Conservation (phyloP, 2,888 invertebrate species). For the Halocaridina rubra region DNA sequence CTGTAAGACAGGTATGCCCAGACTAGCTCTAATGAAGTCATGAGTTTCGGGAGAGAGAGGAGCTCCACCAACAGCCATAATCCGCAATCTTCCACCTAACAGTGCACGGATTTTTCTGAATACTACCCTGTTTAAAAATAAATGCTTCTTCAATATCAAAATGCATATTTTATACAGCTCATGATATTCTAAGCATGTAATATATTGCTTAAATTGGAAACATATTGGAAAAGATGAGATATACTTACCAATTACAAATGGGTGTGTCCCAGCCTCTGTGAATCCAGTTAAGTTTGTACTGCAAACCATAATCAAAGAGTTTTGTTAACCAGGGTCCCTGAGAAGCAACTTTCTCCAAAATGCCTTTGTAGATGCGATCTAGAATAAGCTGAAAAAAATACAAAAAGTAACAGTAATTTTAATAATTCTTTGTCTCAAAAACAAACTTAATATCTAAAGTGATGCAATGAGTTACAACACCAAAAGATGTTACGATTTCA, state of each 20-base stretch:
- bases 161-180: neutral
- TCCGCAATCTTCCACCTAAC: conserved; percentile 88
- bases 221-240: no score
- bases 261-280: conserved; percentile 70
- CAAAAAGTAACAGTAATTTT: no score
- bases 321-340: conserved; percentile 83
- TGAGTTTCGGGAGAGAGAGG: conserved; percentile 96
- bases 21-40: conserved; percentile 89
- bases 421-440: no score
- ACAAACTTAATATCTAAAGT: no score
- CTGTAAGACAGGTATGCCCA: conserved; percentile 89
- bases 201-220: neutral
- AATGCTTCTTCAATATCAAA: no score
- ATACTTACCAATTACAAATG: conserved; percentile 59
- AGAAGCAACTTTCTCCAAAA: conserved; percentile 91
- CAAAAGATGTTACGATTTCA: no score
- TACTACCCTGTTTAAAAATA: conserved; percentile 69
- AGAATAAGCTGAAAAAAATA: conserved; percentile 76
- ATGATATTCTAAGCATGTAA: no score
- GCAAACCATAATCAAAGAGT: conserved; percentile 93
- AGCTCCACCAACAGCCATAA: conserved; percentile 94
- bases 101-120: conserved; percentile 78
- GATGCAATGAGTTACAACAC: no score
- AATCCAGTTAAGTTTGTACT: conserved; percentile 76
- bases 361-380: conserved; percentile 82